A percentile compares a stretch with the other conserved stretches of the same genome.
Conservation (phyloP, 35 echinoderm and acorn worm species). For the Diadema setosum region DNA sequence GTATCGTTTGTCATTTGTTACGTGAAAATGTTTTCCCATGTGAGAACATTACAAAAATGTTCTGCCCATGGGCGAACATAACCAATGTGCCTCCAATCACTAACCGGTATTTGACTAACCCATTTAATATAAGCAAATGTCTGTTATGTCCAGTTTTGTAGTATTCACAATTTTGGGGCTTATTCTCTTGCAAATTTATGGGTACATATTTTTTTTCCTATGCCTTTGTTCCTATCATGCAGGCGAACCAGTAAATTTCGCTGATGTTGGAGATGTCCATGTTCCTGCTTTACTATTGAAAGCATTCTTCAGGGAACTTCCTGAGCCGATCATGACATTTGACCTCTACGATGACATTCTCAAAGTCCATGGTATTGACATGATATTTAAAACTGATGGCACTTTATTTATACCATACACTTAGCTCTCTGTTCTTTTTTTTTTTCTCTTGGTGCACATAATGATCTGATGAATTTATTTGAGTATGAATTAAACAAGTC, state of each 20-base stretch:
- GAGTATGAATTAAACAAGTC: neutral
- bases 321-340: conserved; percentile 95
- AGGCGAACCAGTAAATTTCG: conserved; percentile 72
- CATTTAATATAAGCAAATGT: too few species aligned
- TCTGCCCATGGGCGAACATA: too few species aligned
- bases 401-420: neutral
- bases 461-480: neutral
- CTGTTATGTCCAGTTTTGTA: too few species aligned
- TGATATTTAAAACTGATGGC: neutral
- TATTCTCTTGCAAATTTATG: too few species aligned
- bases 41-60: too few species aligned
- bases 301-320: conserved; percentile 94
- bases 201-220: too few species aligned
- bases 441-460: neutral
- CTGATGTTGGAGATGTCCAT: conserved; percentile 61
- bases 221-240: neutral
- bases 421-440: neutral
- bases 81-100: too few species aligned
- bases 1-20: too few species aligned
- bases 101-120: too few species aligned
- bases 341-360: conserved; percentile 88
- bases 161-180: too few species aligned
- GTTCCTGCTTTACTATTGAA: conserved; percentile 92
- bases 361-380: conserved; percentile 74
- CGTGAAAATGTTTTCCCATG: too few species aligned